phyloP scores from a whole-genome alignment of 2,113 vertebrate genomes.

The Hymenochirus boettgeri region DNA sequence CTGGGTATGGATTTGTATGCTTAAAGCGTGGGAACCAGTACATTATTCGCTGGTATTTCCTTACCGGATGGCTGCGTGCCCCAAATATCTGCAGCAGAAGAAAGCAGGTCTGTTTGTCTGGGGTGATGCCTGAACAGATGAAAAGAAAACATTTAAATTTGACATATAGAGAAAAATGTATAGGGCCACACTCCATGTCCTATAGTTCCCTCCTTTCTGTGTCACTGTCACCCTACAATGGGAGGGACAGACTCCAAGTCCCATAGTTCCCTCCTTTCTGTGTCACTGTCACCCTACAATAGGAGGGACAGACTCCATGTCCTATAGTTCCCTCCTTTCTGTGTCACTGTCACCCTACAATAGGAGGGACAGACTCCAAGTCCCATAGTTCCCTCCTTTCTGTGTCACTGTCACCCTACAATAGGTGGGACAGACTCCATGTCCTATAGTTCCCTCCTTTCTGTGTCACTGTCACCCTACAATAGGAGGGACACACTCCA shows the following conservation, averaged over 20 bases:
- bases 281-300: no score
- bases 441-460: conserved; percentile 4
- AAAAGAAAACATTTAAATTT: background rate
- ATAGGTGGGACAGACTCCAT: background rate
- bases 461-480: conserved; percentile 13
- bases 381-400: conserved; percentile 2
- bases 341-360: conserved; percentile 11
- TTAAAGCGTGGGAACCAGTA: conserved; percentile 84
- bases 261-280: background rate
- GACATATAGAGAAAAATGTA: no score
- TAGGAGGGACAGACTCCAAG: background rate
- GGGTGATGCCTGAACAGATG: conserved; percentile 62
- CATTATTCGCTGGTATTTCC: conserved; percentile 76
- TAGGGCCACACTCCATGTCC: background rate
- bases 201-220: conserved; percentile 11
- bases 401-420: no score
- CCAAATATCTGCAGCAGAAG: conserved; percentile 80
- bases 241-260: background rate
- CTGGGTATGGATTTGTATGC: conserved; percentile 70
- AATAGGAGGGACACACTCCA: background rate
- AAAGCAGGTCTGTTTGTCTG: conserved; percentile 75
- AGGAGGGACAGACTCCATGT: background rate
- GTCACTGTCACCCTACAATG: conserved; percentile 2
- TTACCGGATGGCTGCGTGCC: conserved; percentile 70
- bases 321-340: conserved; percentile 6